phyloP scores from a whole-genome alignment of 1,140 invertebrate genomes.

The Penaeus chinensis region DNA sequence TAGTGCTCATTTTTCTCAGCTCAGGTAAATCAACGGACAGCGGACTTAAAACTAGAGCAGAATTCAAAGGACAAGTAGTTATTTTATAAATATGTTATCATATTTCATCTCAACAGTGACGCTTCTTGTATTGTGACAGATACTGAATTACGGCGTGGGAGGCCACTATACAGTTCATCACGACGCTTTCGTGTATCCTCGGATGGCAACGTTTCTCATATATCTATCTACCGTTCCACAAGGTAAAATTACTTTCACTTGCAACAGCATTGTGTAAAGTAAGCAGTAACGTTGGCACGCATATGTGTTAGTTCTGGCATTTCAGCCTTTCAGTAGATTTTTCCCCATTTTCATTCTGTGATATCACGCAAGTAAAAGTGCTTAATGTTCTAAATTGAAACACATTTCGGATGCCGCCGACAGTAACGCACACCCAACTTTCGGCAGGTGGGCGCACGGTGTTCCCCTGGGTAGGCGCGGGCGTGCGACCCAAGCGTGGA shows the following conservation, averaged over 20 bases:
- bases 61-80: no score
- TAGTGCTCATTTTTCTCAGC: no score
- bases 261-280: not conserved
- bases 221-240: not conserved
- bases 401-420: no score
- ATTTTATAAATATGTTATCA: no score
- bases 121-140: conserved; percentile 72
- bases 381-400: no score
- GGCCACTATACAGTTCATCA: conserved; percentile 96
- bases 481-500: conserved; percentile 32
- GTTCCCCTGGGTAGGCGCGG: conserved; percentile 26
- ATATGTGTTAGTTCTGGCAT: not conserved
- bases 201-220: not conserved
- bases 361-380: no score
- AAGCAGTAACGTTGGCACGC: not conserved
- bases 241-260: not conserved
- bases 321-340: not conserved
- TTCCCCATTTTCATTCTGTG: no score
- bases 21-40: no score
- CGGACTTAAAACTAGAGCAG: no score
- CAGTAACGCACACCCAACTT: not conserved
- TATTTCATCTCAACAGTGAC: no score
- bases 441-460: conserved; percentile 29
- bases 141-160: conserved; percentile 97
- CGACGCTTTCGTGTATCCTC: conserved; percentile 76